Conservation (phyloP, 2,797 vertebrate species). For the Neomorphus geoffroyi region DNA sequence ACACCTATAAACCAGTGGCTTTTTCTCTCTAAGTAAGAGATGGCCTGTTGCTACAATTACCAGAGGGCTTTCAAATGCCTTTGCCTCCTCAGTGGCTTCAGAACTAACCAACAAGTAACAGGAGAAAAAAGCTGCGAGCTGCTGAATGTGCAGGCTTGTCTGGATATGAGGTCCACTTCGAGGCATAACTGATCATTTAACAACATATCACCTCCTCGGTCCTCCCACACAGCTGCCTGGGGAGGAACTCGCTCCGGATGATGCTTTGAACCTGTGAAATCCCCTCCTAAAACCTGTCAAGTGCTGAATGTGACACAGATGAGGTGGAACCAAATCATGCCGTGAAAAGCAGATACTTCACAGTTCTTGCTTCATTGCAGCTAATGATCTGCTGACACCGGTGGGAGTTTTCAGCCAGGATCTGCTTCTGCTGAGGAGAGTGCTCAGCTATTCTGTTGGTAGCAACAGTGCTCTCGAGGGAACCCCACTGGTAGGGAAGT, state of each 20-base stretch:
- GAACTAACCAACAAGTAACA: not conserved
- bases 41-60: not conserved
- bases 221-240: slow-evolving; percentile 25
- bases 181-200: slow-evolving; percentile 43
- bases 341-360: slow-evolving; percentile 31
- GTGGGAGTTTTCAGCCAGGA: not conserved
- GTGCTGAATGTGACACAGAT: slow-evolving; percentile 35
- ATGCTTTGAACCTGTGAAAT: slow-evolving; percentile 51
- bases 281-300: slow-evolving; percentile 52
- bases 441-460: slow-evolving; percentile 19
- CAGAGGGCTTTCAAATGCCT: not conserved
- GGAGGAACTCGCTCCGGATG: slow-evolving; percentile 36
- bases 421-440: slow-evolving; percentile 30
- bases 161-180: not conserved
- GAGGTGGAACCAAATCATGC: not conserved
- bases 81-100: not conserved
- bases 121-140: not conserved
- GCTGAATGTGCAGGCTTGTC: not conserved
- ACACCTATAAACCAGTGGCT: not conserved
- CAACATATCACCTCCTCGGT: slow-evolving; percentile 3
- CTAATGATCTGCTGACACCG: slow-evolving; percentile 58
- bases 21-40: not conserved
- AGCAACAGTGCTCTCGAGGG: slow-evolving; percentile 1
- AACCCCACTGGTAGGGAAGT: not conserved
- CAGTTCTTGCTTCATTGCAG: slow-evolving; percentile 56